A percentile compares a stretch with the other conserved stretches of the same genome.
phyloP scores from a whole-genome alignment of 2,797 vertebrate genomes.

The Dendrocincla fuliginosa region DNA sequence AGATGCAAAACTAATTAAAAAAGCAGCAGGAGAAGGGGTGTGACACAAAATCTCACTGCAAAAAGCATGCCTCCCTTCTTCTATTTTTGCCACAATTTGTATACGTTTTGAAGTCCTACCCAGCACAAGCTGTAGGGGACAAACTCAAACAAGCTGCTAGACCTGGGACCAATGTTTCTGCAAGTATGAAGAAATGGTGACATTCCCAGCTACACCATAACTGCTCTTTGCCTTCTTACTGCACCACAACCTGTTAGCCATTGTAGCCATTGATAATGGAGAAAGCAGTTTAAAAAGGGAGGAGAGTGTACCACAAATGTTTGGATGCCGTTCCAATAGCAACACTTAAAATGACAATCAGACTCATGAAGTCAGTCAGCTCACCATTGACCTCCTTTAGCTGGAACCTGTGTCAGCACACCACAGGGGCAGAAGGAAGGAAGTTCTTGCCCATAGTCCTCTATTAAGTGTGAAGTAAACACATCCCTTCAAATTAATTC shows the following conservation, averaged over 20 bases:
- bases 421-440: too few relatives aligned
- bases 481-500: background rate
- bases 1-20: slow-evolving; percentile 9
- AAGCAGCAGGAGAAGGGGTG: background rate
- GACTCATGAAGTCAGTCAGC: background rate
- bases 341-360: background rate
- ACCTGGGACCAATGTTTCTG: background rate
- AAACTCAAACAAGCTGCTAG: background rate
- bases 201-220: accelerated
- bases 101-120: background rate
- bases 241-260: background rate
- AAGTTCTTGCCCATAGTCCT: too few relatives aligned
- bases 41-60: background rate
- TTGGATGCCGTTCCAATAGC: background rate
- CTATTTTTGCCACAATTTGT: background rate
- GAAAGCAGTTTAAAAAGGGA: background rate
- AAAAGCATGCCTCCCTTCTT: background rate
- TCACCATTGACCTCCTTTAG: background rate
- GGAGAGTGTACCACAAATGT: background rate
- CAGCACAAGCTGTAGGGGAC: background rate
- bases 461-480: background rate
- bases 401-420: background rate
- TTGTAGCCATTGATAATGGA: background rate
- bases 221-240: background rate
- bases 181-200: background rate